Evolutionary conservation across 2,888 invertebrate genomes (phyloP), one percentile per base, ranked within the genome.

Genomic region (Morpho helenor): DNA sequence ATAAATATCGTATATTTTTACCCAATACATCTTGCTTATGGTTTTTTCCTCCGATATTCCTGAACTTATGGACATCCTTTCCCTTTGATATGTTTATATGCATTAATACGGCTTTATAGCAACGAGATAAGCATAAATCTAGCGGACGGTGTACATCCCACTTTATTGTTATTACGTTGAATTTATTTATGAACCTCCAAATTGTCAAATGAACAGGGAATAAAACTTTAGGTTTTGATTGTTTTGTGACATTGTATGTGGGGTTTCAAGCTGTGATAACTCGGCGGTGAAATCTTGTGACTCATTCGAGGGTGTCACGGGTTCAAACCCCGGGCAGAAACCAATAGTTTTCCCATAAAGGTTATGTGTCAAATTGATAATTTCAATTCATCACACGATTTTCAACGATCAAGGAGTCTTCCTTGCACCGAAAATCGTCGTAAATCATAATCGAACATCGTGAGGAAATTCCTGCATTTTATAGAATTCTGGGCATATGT

Each of bases 31-130:
- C 60, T 60, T 50, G 41, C 59, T 59, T 59, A 52, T 42, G 43
- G 31, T 48, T 23, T 22, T 49, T 55, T 55, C 58, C 48, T 58
- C 57, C 46, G 49, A 57, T 59, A 61, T 59, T 59, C 56, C 56
- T 55, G 55, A 63, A 63, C 54, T 56, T 63, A 63, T 59, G 59
- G 44, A 49, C 49, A 57, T 56, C 62, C 62, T 57, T 52, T 50
- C 76, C 77, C 73, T 70, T 81, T 62, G 82, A 82, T 82, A 84
- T 63, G 63, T 63, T 63, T 84, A 85, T 84, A 83, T 79, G 82
- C 80, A 83, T 84, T 85, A 86, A 85, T 84, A 79, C 82, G 74
- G 72, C 69, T 87, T 85, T 86, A 87, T 82, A 72, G 75, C 66
- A 62, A 69, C 65, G 71, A 86, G 86, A 87, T 87, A 86, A 84